phyloP scores from a whole-genome alignment of 1,140 invertebrate genomes.

The Hyles vespertilio region DNA sequence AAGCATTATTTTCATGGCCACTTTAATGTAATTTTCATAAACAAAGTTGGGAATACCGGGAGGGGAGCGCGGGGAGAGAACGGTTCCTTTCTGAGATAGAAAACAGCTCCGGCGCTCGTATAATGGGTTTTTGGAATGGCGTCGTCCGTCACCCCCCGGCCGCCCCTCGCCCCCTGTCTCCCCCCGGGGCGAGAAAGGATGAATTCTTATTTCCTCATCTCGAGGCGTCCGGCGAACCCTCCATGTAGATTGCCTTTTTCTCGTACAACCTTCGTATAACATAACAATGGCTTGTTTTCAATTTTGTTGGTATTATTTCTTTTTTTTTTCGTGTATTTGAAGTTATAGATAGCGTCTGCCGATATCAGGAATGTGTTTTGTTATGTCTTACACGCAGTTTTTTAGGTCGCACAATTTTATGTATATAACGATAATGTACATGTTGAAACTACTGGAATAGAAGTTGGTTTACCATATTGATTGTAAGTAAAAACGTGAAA shows the following conservation, averaged over 20 bases:
- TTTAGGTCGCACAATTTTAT: too few relatives aligned
- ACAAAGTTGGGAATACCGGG: conserved; percentile 66
- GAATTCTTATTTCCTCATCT: conserved; percentile 77
- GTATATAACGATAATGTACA: too few relatives aligned
- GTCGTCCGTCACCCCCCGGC: conserved; percentile 73
- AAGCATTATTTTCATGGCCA: conserved; percentile 73
- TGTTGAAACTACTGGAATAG: too few relatives aligned
- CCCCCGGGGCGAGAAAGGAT: conserved; percentile 66
- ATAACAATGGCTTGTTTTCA: conserved; percentile 74
- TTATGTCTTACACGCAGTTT: too few relatives aligned
- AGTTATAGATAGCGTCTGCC: too few relatives aligned
- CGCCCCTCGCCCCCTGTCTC: conserved; percentile 22
- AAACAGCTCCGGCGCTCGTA: conserved; percentile 74
- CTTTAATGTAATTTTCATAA: conserved; percentile 76
- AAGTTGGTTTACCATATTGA: too few relatives aligned
- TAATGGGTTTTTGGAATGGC: conserved; percentile 76
- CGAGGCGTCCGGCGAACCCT: conserved; percentile 66
- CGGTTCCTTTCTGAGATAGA: conserved; percentile 73
- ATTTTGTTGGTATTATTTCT: conserved; percentile 62
- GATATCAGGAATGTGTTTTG: too few relatives aligned
- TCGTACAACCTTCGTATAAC: conserved; percentile 66
- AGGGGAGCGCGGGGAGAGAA: conserved; percentile 27
- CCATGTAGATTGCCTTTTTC: conserved; percentile 74
- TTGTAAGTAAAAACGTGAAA: too few relatives aligned
- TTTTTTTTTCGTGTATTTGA: conserved; percentile 21